Conservation (phyloP, 1,140 invertebrate genomes). For the Tetragonula clypearis region DNA sequence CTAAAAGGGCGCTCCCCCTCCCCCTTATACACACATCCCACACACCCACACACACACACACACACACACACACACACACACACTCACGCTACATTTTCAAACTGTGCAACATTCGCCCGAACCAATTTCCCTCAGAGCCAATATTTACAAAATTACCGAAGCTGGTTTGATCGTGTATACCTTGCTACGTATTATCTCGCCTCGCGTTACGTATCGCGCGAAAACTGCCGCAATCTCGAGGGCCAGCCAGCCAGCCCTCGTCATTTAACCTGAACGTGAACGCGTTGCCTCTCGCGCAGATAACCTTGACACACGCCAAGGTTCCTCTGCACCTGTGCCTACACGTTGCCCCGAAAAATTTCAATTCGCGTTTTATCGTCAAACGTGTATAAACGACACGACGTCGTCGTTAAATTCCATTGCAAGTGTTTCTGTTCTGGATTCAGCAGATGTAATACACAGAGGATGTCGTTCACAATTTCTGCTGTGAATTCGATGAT, state of each 20-base stretch:
- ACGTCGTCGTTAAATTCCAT: too few species aligned
- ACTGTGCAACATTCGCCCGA: not conserved
- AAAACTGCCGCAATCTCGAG: not conserved
- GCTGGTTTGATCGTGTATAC: not conserved
- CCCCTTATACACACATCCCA: too few species aligned
- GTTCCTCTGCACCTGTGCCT: not conserved
- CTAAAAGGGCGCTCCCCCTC: too few species aligned
- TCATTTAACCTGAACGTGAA: not conserved
- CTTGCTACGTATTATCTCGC: not conserved
- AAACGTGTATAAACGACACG: too few species aligned
- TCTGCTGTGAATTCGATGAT: too few species aligned
- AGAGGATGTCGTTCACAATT: too few species aligned
- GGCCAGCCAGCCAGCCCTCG: not conserved
- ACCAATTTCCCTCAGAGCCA: not conserved
- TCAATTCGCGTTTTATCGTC: too few species aligned
- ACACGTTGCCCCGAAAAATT: not conserved
- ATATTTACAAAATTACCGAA: constrained; percentile 4
- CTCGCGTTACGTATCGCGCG: not conserved
- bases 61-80: too few species aligned
- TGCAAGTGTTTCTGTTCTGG: too few species aligned
- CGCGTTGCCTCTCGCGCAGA: not conserved
- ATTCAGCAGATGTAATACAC: too few species aligned
- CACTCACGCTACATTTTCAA: not conserved
- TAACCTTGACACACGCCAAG: not conserved
- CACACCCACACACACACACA: too few species aligned